Evolutionary conservation across 2,797 vertebrate genomes (phyloP), one percentile per base, ranked within the genome.

Genomic region (Sparus aurata): DNA sequence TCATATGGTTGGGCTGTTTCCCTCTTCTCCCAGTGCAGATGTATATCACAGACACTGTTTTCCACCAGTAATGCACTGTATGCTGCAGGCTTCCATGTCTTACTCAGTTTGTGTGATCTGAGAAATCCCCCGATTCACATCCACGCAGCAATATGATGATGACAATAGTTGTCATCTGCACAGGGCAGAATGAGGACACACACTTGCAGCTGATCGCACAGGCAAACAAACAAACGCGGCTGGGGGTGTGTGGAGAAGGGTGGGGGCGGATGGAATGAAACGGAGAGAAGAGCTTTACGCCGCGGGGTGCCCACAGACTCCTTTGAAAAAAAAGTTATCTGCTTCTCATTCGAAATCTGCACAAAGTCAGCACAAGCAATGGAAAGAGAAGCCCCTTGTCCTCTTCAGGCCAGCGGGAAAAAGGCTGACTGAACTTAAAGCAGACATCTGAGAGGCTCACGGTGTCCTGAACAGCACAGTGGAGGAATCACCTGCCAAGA

Each of bases 181-280:
- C 79, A 62, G 76, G 84, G 74, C 83, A 84, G 80, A 88, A 87
- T 80, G 89, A 89, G 86, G 89, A 85, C 90, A 82, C 75, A 38
- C 50, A 76, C 76, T 84, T 81, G 66, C 87, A 93, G 92, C 90
- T 93, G 90, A 94, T 90, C 80, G 83, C 85, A 86, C 85, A 87
- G 49, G 58, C 85, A 85, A 85, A 89, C 79, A 88, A 88, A 90
- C 69, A 89, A 76, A 73, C 75, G 66, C 1, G 0, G 67, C 71
- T 72, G 68, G 64, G 79, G 54, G 54, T 78, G 30, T 15, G 67
- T 5, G 47, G 27, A 11, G 16, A 71, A 71, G 53, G 65, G 59
- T 12, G 55, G 60, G 45, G 43, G 54, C 17, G 8, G 46, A 70
- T 45, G 27, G 67, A 74, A 72, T 53, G 49, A 66, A 77, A 69